A percentile compares a stretch with the other conserved stretches of the same genome.
Evolutionary conservation across 2,113 vertebrate species (phyloP).

Genomic region (Cacatua alba): DNA sequence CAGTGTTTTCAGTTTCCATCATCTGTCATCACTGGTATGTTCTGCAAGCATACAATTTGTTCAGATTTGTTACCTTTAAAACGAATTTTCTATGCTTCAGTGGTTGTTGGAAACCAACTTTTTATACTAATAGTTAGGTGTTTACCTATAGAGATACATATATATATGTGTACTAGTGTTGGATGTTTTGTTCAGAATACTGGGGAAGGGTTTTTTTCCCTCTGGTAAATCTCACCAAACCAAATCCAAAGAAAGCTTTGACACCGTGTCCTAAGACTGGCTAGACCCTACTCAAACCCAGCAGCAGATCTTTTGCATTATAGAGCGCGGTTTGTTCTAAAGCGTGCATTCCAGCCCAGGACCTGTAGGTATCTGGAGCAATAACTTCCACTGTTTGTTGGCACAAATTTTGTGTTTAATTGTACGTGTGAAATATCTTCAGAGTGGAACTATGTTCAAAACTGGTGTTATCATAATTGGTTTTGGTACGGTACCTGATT

Average conservation of each 20-base stretch:
- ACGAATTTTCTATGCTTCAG: neutral
- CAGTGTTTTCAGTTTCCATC: neutral
- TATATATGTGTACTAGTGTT: neutral
- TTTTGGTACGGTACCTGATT: neutral
- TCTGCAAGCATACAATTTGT: neutral
- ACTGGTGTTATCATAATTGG: neutral
- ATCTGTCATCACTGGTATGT: neutral
- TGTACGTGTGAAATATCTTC: constrained; percentile 1
- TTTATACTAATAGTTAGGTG: neutral
- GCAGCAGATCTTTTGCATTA: neutral
- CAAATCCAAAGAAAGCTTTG: constrained; percentile 4
- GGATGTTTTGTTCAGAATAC: neutral
- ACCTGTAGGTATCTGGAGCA: constrained; percentile 42
- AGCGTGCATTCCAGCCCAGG: neutral
- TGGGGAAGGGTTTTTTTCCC: neutral
- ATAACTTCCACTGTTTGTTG: constrained; percentile 2
- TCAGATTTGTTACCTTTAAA: neutral
- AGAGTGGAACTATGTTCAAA: neutral
- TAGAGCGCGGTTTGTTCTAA: neutral
- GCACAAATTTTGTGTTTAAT: constrained; percentile 5
- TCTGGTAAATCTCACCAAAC: neutral
- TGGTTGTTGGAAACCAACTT: neutral
- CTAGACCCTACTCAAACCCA: neutral
- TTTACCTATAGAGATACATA: neutral
- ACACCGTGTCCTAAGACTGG: neutral